Evolutionary conservation across 2,797 vertebrate genomes (phyloP), one percentile per base, ranked within the genome.

Genomic region (Aeoliscus strigatus): DNA sequence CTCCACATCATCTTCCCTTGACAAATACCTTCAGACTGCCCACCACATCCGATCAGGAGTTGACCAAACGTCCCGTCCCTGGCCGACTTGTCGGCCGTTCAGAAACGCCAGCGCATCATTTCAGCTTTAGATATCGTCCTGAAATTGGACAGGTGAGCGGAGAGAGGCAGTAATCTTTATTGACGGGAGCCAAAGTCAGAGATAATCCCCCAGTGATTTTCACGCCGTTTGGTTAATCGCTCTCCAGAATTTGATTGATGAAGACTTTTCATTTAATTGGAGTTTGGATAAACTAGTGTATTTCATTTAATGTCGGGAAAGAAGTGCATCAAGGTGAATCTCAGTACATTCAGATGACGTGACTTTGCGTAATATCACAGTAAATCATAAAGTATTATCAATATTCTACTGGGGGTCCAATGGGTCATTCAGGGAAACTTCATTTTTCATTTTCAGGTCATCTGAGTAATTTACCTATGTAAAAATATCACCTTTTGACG

Each of bases 91-190:
- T 42, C 10, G 6, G 42, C 33, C 48, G 14, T 47, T 64, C 31
- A 33, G 16, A 48, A 69, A 57, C 8, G 41, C 51, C 45, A 35
- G 42, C 47, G 56, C 48, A 53, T 64, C 12, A 26, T 42, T 29
- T 32, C 42, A 68, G 61, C 66, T 76, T 66, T 42, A 50, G 44
- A 51, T 55, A 17, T 64, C 47, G 46, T 26, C 51, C 25, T 51
- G 35, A 58, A 47, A 55, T 47, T 37, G 39, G 54, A 60, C 66
- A 73, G 76, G 60, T 72, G 59, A 70, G 40, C 10, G 27, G 40
- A 63, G 49, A 1, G 2, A 46, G 18, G 28, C 53, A 2, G 35
- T 72, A 75, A 79, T 77, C 73, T 76, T 67, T 74, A 78, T 67
- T 68, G 72, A 73, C 65, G 46, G 24, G 59, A 56, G 50, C 55